A percentile compares a stretch with the other conserved stretches of the same genome.
Conservation (phyloP, 2,113 vertebrate genomes). For the Nestor notabilis region DNA sequence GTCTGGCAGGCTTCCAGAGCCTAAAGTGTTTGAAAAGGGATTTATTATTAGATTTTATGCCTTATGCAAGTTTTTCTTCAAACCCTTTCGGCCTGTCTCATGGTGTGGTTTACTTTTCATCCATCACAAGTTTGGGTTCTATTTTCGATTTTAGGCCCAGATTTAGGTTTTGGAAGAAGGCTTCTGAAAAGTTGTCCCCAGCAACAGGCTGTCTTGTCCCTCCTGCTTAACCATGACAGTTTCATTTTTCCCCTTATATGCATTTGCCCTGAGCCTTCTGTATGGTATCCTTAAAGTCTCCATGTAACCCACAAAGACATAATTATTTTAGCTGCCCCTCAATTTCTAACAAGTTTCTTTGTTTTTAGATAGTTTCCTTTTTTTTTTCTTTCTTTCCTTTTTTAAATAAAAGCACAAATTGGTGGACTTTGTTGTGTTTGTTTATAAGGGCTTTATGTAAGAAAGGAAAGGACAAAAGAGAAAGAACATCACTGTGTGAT, state of each 20-base stretch:
- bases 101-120: slow-evolving; percentile 2
- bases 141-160: neutral
- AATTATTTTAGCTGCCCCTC: neutral
- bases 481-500: neutral
- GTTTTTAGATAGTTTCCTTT: neutral
- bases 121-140: neutral
- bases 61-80: slow-evolving; percentile 18
- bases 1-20: neutral
- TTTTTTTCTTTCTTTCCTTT: neutral
- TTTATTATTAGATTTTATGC: slow-evolving; percentile 45
- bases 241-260: neutral
- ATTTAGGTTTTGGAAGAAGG: neutral
- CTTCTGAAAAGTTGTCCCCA: neutral
- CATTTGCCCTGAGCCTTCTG: neutral
- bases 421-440: neutral
- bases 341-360: neutral
- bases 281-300: neutral
- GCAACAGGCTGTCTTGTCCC: neutral
- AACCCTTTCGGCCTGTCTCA: neutral
- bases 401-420: neutral
- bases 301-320: neutral
- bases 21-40: neutral
- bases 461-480: neutral
- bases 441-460: neutral
- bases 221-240: neutral